phyloP scores from a whole-genome alignment of 2,797 vertebrate species.

The Hyperoplus immaculatus region DNA sequence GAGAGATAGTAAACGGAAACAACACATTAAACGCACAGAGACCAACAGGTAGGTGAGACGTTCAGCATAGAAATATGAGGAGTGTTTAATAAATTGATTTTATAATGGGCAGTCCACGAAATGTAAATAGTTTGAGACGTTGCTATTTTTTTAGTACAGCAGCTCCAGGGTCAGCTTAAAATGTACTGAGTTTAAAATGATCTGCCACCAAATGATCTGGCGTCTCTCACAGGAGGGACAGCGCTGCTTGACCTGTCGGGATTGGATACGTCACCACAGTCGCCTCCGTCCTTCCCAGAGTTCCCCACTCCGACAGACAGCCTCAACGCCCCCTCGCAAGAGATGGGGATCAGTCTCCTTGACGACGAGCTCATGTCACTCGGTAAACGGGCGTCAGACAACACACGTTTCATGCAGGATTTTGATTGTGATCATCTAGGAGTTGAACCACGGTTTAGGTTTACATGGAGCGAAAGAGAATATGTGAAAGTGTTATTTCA shows the following conservation, averaged over 20 bases:
- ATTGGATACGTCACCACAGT: slow-evolving; percentile 89
- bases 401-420: not conserved
- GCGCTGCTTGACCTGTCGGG: slow-evolving; percentile 95
- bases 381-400: slow-evolving; percentile 81
- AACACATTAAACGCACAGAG: slow-evolving; percentile 66
- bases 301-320: slow-evolving; percentile 81
- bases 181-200: not conserved
- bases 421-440: not conserved
- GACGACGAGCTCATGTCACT: slow-evolving; percentile 99
- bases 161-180: no score
- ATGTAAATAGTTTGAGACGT: not conserved
- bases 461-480: not conserved
- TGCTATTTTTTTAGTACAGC: no score
- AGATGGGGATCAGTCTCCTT: slow-evolving; percentile 92
- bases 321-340: slow-evolving; percentile 80
- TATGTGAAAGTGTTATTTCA: not conserved
- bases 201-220: not conserved
- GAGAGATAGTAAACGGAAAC: slow-evolving; percentile 95
- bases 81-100: not conserved
- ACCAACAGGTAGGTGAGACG: slow-evolving; percentile 58
- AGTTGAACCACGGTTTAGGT: not conserved
- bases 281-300: slow-evolving; percentile 88
- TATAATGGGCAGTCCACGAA: no score
- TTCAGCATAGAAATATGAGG: no score
- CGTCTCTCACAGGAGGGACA: slow-evolving; percentile 78